Conservation (phyloP, 2,797 vertebrate species). For the Brotogeris chrysoptera region DNA sequence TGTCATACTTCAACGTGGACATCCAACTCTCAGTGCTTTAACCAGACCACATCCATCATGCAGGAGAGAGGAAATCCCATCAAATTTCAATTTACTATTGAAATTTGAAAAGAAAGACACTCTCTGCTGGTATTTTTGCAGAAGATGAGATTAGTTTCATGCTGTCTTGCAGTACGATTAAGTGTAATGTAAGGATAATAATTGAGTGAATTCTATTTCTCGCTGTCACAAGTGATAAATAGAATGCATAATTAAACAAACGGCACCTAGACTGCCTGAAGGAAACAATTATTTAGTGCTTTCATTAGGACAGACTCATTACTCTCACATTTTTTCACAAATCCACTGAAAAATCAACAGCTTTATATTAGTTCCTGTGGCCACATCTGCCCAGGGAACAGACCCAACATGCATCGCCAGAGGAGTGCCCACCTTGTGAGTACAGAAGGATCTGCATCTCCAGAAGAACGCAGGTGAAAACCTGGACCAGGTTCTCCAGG, state of each 20-base stretch:
- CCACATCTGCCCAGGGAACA: background rate
- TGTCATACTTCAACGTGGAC: background rate
- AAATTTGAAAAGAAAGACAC: background rate
- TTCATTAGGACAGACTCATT: background rate
- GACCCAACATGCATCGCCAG: accelerated
- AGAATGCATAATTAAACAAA: constrained; percentile 44
- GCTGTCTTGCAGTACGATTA: constrained; percentile 17
- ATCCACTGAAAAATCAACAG: background rate
- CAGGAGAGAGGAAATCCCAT: background rate
- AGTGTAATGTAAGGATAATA: background rate
- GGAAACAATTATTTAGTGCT: constrained; percentile 45
- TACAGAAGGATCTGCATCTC: constrained; percentile 97
- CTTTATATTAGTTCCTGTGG: background rate
- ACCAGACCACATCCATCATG: background rate
- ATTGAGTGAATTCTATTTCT: constrained; percentile 18
- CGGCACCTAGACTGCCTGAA: background rate
- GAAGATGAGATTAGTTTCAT: constrained; percentile 14
- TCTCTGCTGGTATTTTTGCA: background rate
- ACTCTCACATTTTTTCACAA: background rate
- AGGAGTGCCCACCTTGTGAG: constrained; percentile 86
- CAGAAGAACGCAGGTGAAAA: constrained; percentile 92
- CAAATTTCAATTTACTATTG: background rate
- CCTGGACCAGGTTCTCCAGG: constrained; percentile 92
- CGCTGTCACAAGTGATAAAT: constrained; percentile 31
- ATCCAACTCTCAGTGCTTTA: background rate